Base-by-base conservation (phyloP, 1,140 invertebrate genomes). In the Elymnias hypermnestra region DNA sequence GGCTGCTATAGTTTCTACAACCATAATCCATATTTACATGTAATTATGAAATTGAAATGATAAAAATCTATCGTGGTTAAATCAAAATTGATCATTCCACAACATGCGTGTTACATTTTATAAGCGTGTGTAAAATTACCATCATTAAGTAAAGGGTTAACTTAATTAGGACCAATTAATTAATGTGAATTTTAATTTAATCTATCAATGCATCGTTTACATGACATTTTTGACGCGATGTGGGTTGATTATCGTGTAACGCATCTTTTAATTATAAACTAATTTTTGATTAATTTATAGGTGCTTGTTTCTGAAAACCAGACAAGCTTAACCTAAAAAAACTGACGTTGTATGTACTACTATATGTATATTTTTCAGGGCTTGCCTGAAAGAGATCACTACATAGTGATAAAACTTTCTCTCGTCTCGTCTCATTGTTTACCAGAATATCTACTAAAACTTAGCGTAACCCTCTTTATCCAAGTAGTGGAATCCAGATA, bases 111-210 rank as follows among this genome's bases (percentile, higher is more conserved):
- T 18, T 29, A 33, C 13, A 12, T 17, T 5, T 13, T 10, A 26
- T 7, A 29, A 37, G 43, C 43, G 43, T 45, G 43, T 25, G 42
- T 12, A 25, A 45, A 45, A n/a, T 21, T 15, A 31, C 43, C 35
- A 37, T 45, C 39, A 58, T 28, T 25, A 60, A 13, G 28, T 43
- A 58, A 77, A 68, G 72, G 74, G 72, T 73, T 75, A 50, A 53
- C 36, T 43, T 69, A 64, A 74, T 74, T 70, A 69, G 57, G 37
- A 33, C 25, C 53, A 71, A 70, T 72, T 68, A 72, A 63, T 68
- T 74, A 70, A 61, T 60, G 56, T 50, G 39, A 43, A 46, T 37
- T 59, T 57, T 65, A 60, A 56, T 63, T 57, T 59, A 53, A 41
- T 18, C 14, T 17, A 19, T 12, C 15, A 33, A 15, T 15, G 26